Conservation (phyloP, 2,888 invertebrate species). For the Epicampocera succincta region DNA sequence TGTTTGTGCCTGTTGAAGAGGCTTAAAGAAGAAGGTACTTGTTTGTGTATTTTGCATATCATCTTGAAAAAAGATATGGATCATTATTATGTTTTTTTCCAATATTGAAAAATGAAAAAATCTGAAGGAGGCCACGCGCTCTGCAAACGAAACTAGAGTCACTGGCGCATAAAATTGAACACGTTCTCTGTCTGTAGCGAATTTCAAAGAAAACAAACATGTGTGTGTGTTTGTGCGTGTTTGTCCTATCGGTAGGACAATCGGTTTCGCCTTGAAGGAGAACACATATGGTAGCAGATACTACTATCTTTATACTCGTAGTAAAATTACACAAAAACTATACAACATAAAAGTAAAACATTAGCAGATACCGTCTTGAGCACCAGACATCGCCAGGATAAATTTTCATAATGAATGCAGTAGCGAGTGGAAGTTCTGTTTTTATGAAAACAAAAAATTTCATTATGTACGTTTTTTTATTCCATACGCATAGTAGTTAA, state of each 20-base stretch:
- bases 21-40: constrained; percentile 18
- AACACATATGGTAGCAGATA: constrained; percentile 57
- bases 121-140: constrained; percentile 41
- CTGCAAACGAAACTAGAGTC: constrained; percentile 27
- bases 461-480: constrained; percentile 3
- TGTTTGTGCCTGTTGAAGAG: constrained; percentile 31
- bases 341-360: constrained; percentile 19
- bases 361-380: constrained; percentile 1
- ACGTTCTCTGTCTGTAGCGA: constrained; percentile 30
- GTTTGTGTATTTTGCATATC: constrained; percentile 61
- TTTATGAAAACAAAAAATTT: constrained; percentile 7
- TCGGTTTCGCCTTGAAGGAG: constrained; percentile 59
- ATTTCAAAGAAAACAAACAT: constrained; percentile 49
- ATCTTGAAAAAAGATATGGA: constrained; percentile 57
- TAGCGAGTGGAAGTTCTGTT: constrained; percentile 21
- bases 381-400: constrained; percentile 15
- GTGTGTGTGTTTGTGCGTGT: neutral
- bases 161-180: constrained; percentile 61
- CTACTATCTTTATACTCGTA: constrained; percentile 24
- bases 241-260: constrained; percentile 58
- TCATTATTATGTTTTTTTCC: constrained; percentile 28
- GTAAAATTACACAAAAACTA: constrained; percentile 5
- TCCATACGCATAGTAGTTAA: neutral
- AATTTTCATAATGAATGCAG: constrained; percentile 9
- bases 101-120: constrained; percentile 14